Evolutionary conservation across 2,888 invertebrate species (phyloP).

Genomic region (Eretmocerus hayati): DNA sequence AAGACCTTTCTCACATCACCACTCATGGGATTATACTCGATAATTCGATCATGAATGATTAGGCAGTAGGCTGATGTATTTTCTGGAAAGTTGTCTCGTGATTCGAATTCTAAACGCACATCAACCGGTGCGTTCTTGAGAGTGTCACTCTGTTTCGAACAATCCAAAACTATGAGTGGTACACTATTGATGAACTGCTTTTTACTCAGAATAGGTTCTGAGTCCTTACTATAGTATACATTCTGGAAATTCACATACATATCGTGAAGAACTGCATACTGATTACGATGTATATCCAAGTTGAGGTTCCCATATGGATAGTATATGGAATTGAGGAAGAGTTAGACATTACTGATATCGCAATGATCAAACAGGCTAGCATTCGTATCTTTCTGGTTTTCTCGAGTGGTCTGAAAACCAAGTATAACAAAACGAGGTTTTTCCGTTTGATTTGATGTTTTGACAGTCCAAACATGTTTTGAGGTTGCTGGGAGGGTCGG

Average conservation of each 20-base stretch:
- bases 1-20: conserved; percentile 3
- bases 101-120: conserved; percentile 10
- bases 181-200: background rate
- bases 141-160: conserved; percentile 9
- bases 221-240: conserved; percentile 14
- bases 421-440: conserved; percentile 41
- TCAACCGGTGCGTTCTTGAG: conserved; percentile 10
- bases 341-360: conserved; percentile 35
- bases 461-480: conserved; percentile 32
- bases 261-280: conserved; percentile 13
- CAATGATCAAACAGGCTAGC: conserved; percentile 28
- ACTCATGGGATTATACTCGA: conserved; percentile 10
- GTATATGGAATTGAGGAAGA: conserved; percentile 36
- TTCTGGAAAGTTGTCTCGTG: conserved; percentile 2
- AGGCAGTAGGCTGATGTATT: conserved; percentile 9
- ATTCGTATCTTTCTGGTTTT: conserved; percentile 29
- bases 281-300: conserved; percentile 11
- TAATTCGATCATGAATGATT: conserved; percentile 12
- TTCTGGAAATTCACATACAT: conserved; percentile 23
- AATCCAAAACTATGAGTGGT: conserved; percentile 1
- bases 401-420: conserved; percentile 40
- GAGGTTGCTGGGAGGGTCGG: conserved; percentile 35
- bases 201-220: conserved; percentile 1
- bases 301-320: conserved; percentile 31
- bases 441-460: conserved; percentile 36